These are phyloP conservation scores for Steromphala cineraria DNA, from an alignment of 2,888 invertebrate genomes.

Conservation along the genomic window DNA sequence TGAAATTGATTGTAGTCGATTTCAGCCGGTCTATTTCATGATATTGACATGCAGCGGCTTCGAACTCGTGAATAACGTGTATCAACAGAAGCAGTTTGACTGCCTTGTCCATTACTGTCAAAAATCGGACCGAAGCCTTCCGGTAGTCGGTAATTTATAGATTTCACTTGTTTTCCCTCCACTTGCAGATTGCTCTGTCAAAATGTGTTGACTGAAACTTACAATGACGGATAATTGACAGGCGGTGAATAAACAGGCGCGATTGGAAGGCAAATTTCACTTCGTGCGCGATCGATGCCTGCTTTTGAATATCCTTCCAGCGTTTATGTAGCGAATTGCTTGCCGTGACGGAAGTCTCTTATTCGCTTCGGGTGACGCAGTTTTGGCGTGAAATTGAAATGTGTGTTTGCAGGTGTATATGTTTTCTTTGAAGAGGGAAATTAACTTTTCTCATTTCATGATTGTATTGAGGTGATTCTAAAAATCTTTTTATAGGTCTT, in stretches of 20 bases:
- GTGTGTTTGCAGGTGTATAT: no score
- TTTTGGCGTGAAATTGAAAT: no score
- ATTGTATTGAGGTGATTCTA: no score
- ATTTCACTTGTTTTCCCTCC: conserved; percentile 14
- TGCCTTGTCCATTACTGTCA: conserved; percentile 13
- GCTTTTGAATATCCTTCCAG: not conserved
- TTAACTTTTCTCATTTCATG: no score
- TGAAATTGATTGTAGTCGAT: conserved; percentile 8
- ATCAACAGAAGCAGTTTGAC: conserved; percentile 9
- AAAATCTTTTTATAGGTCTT: no score
- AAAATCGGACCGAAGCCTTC: not conserved
- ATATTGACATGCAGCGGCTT: not conserved
- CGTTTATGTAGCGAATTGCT: not conserved
- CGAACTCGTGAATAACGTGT: conserved; percentile 1
- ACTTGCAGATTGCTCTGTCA: conserved; percentile 11
- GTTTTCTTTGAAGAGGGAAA: no score
- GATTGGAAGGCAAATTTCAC: conserved; percentile 4
- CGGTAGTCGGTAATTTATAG: conserved; percentile 12
- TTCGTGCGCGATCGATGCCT: not conserved
- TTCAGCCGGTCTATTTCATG: conserved; percentile 7
- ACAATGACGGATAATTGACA: conserved; percentile 8
- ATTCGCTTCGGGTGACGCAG: not conserved
- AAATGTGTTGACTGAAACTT: not conserved
- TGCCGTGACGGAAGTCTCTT: not conserved
- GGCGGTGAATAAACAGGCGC: not conserved